These are phyloP conservation scores for Caenorhabditis sp. DNA, from an alignment of 2,888 invertebrate genomes.

Conservation along the genomic window DNA sequence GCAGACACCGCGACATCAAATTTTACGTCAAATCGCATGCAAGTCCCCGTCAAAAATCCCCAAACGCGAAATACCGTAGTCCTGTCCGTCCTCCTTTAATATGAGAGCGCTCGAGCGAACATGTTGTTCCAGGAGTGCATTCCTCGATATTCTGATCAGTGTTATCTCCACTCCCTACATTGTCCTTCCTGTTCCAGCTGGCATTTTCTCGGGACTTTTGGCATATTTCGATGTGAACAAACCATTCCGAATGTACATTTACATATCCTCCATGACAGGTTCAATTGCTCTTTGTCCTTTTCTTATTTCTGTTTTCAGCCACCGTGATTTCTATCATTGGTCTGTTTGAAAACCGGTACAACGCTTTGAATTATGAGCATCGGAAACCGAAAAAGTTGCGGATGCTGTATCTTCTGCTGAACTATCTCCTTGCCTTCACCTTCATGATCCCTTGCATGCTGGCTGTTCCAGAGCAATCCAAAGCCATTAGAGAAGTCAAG, in stretches of 20 bases:
- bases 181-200: background rate
- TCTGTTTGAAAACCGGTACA: background rate
- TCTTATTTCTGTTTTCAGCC: background rate
- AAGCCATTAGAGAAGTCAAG: background rate
- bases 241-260: conserved; percentile 1
- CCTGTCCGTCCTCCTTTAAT: no score
- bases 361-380: background rate
- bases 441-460: background rate
- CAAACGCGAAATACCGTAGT: no score
- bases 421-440: conserved; percentile 1
- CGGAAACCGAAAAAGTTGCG: background rate
- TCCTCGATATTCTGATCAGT: conserved; percentile 1
- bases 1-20: no score
- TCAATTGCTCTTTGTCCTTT: background rate
- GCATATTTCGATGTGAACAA: background rate
- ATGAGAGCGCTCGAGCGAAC: no score
- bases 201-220: background rate
- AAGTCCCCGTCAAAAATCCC: no score
- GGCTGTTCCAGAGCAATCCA: background rate
- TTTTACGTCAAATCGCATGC: no score
- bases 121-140: conserved; percentile 5
- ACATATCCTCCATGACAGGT: conserved; percentile 4
- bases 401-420: background rate
- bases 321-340: background rate
- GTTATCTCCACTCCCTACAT: conserved; percentile 3